phyloP scores from a whole-genome alignment of 1,140 invertebrate genomes.

The Orchestia grillus region DNA sequence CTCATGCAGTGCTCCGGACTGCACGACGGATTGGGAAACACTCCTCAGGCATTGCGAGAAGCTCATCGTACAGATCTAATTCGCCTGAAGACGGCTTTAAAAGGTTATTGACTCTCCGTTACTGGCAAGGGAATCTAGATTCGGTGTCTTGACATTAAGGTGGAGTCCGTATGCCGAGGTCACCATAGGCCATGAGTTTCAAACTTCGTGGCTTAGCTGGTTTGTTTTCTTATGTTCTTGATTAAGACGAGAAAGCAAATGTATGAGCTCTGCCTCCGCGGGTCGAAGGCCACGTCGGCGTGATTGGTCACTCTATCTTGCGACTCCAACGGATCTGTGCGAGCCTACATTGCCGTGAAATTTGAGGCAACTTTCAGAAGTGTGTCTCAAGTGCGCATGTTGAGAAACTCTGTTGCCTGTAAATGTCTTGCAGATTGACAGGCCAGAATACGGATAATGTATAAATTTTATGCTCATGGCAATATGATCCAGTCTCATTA shows the following conservation, averaged over 20 bases:
- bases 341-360: neutral
- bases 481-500: neutral
- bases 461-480: too few relatives aligned
- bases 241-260: conserved; percentile 54
- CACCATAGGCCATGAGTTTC: conserved; percentile 52
- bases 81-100: conserved; percentile 24
- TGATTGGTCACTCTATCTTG: conserved; percentile 55
- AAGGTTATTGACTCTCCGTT: conserved; percentile 49
- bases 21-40: conserved; percentile 21
- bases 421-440: neutral
- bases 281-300: conserved; percentile 27
- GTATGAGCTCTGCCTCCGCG: conserved; percentile 21
- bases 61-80: conserved; percentile 35
- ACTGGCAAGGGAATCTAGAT: conserved; percentile 51
- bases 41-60: conserved; percentile 4
- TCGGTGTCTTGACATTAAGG: conserved; percentile 47
- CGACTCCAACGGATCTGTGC: neutral
- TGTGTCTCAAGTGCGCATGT: neutral
- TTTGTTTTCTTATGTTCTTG: conserved; percentile 55
- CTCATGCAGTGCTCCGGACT: conserved; percentile 39
- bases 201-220: conserved; percentile 33
- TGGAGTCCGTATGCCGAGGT: conserved; percentile 45
- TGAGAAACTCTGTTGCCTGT: neutral
- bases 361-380: neutral
- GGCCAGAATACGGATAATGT: too few relatives aligned